Percentiles rank a stretch among this genome's conserved stretches.
Evolutionary conservation across 92 coral and sea anemone species (phyloP).

Genomic region (Palythoa caribaeorum): DNA sequence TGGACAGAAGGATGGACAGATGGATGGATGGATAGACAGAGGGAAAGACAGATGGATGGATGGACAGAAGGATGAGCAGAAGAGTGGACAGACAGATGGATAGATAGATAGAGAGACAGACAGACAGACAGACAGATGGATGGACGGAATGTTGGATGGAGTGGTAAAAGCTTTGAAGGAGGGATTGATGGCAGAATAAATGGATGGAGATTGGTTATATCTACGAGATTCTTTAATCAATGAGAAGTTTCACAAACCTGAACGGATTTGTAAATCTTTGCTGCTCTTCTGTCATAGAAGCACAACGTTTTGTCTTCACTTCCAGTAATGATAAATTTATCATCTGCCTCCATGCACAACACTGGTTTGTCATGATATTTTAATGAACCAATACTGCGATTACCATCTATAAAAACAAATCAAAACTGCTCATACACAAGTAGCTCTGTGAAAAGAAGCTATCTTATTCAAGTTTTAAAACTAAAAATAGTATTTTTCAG

Average conservation of each 20-base stretch:
- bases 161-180: too few relatives aligned
- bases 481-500: too few relatives aligned
- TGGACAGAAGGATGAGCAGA: too few relatives aligned
- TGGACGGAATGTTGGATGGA: not conserved
- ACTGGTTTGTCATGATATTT: conserved; percentile 87
- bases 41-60: too few relatives aligned
- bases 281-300: conserved; percentile 87
- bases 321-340: conserved; percentile 88
- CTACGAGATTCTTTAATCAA: not conserved
- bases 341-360: conserved; percentile 86
- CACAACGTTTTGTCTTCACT: conserved; percentile 92
- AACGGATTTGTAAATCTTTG: conserved; percentile 72
- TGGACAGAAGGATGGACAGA: not conserved
- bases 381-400: conserved; percentile 54
- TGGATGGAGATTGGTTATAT: not conserved
- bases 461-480: too few relatives aligned
- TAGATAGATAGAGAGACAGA: too few relatives aligned
- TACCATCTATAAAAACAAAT: conserved; percentile 49
- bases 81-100: not conserved
- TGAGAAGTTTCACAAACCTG: conserved; percentile 60
- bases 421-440: too few relatives aligned
- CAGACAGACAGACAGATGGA: not conserved
- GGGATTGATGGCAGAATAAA: not conserved
- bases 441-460: too few relatives aligned
- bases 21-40: not conserved